Evolutionary conservation across 2,888 invertebrate species (phyloP), one percentile per base, ranked within the genome.

Genomic region (Glaucopsyche alexis): DNA sequence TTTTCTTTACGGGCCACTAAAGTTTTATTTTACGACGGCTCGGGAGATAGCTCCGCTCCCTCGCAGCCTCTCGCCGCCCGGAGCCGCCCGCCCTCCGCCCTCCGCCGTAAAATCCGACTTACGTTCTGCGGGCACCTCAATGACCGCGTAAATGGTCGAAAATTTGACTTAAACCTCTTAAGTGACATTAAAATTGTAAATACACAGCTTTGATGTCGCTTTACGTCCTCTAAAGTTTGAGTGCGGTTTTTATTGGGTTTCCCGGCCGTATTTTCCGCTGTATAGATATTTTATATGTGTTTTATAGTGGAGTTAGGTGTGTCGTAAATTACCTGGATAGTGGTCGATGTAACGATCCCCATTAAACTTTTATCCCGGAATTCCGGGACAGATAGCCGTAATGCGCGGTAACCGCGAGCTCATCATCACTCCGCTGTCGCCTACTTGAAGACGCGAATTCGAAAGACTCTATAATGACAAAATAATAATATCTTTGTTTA

Each of bases 1-100:
- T 93, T 93, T 92, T 91, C 91, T 92, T 92, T 93, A 93, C 91
- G 89, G 87, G 84, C 89, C 85, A 91, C 88, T 93, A 92, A 93
- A 93, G 90, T 92, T 92, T 92, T 92, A 93, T 93, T 93, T 93
- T 93, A 93, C 89, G 90, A 86, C 82, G 85, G 84, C 85, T 83
- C 85, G 83, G 84, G 86, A 91, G 92, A 93, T 93, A 92, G 91
- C 87, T 85, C 86, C 84, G 87, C 80, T 89, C 90, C 91, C 90
- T 89, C 87, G 83, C 85, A 90, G 88, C 89, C 90, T 85, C 86
- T 89, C 81, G 82, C 82, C 80, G 83, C 87, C 80, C 77, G 79
- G 88, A 81, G 82, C 82, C 80, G 83, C 87, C 80, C 77, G 79
- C 81, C 82, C 77, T 74, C 55, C 72, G 71, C 72, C 77, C 76